Percentiles rank a stretch among this genome's conserved stretches.
phyloP scores from a whole-genome alignment of 1,140 invertebrate genomes.

The Drosophila funebris region DNA sequence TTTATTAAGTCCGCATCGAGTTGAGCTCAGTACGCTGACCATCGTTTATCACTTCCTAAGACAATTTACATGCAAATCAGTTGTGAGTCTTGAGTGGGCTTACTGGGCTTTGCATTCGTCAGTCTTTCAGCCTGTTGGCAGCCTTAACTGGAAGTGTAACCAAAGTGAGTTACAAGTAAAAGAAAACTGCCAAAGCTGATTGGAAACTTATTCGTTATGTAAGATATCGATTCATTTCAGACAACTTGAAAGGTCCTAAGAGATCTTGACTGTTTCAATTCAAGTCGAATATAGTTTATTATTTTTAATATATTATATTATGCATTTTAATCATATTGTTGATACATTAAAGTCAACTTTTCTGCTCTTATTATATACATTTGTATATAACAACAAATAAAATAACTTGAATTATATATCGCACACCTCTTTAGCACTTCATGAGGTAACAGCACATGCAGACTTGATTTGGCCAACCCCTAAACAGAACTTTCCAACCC shows the following conservation, averaged over 20 bases:
- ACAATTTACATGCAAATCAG: constrained; percentile 80
- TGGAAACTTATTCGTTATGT: neutral
- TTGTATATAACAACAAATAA: too few species aligned
- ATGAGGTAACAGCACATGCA: constrained; percentile 1
- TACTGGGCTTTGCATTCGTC: constrained; percentile 2
- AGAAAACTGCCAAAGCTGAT: neutral
- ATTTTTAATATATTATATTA: too few species aligned
- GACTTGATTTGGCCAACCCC: constrained; percentile 18
- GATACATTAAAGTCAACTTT: too few species aligned
- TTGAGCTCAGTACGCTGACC: constrained; percentile 21
- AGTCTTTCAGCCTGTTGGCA: neutral
- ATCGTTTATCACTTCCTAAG: constrained; percentile 77
- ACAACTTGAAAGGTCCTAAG: too few species aligned
- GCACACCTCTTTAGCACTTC: constrained; percentile 37
- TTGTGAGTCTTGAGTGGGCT: constrained; percentile 12
- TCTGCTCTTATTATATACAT: too few species aligned
- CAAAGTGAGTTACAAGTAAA: neutral
- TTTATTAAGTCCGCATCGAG: constrained; percentile 30
- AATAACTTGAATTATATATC: constrained; percentile 1
- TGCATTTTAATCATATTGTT: too few species aligned
- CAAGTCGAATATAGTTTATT: too few species aligned
- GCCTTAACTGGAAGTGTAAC: constrained; percentile 12
- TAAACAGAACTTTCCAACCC: neutral
- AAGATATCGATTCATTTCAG: neutral
- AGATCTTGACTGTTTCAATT: too few species aligned